Evolutionary conservation across 2,113 vertebrate species (phyloP), one percentile per base, ranked within the genome.

Genomic region (Podarcis raffonei): DNA sequence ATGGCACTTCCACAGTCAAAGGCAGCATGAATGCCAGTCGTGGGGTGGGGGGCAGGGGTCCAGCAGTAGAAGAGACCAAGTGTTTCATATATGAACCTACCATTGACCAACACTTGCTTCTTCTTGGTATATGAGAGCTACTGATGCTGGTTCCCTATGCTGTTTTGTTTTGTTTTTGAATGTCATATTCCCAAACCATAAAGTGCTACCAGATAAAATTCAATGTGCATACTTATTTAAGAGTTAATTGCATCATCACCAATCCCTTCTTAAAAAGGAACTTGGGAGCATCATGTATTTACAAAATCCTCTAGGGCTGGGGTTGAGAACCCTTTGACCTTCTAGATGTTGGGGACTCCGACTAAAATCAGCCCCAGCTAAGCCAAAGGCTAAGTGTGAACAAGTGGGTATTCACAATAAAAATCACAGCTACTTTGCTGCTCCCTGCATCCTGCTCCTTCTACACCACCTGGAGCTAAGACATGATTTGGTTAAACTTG

Each of bases 281-380:
- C 68, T 69, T 69, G 68, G 27, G 27, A 30, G 27, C 8, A 69
- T 23, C 27, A 69, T 27, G 27, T 69, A 23, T 25, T 69, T 69
- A 23, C 27, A 27, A 74, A 74, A 89, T 94, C 92, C 89, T 87
- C 89, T 93, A 91, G 90, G 96, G 97, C 97, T 91, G 91, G 97
- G 97, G 2, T 53, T 53, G 48, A 53, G 48, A 53, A 53, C 11
- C 48, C 48, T 53, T 53, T 53, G 48, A 53, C 11, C 48, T 53
- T 53, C 48, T 53, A 53, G 48, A 53, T 53, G 48, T 53, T 53
- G 9, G 48, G 48, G 48, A 53, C 48, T 53, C 48, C 9, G 2
- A 53, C 48, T 53, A 53, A 53, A 53, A 53, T 53, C 11, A 53
- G 11, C 48, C 48, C 48, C 48, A 53, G 18, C 59, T 62, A 62